phyloP scores from a whole-genome alignment of 2,113 vertebrate species.

The Scalopus aquaticus region DNA sequence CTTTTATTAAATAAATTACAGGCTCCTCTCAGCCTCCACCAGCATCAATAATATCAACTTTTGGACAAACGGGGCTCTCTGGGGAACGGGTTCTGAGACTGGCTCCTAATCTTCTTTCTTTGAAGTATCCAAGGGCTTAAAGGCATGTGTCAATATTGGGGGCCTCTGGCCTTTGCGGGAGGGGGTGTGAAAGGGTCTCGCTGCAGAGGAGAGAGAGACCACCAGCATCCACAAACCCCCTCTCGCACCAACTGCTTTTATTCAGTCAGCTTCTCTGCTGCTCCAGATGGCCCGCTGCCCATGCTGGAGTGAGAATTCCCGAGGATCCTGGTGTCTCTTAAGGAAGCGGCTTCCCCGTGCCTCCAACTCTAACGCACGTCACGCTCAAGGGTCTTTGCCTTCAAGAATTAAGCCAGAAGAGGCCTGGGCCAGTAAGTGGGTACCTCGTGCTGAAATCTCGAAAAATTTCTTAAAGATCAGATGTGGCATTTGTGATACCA shows the following conservation, averaged over 20 bases:
- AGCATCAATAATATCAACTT: slow-evolving; percentile 85
- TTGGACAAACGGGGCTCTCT: slow-evolving; percentile 83
- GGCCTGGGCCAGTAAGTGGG: not conserved
- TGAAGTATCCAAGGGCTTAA: slow-evolving; percentile 86
- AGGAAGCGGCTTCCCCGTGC: accelerated
- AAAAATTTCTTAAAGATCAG: not conserved
- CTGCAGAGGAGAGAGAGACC: slow-evolving; percentile 32
- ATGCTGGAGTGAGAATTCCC: not conserved
- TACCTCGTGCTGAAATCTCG: not conserved
- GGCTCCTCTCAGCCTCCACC: slow-evolving; percentile 70
- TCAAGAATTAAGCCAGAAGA: not conserved
- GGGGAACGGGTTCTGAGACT: slow-evolving; percentile 82
- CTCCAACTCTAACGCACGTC: not conserved
- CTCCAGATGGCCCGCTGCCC: not conserved
- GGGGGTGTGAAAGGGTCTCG: slow-evolving; percentile 50
- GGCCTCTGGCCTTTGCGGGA: slow-evolving; percentile 78
- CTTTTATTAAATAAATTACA: slow-evolving; percentile 82
- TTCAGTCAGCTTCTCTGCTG: not conserved
- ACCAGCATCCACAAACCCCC: not conserved
- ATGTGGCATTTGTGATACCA: not conserved
- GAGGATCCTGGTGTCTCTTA: accelerated
- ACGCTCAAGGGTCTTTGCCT: not conserved
- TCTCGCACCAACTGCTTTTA: not conserved
- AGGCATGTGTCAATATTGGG: slow-evolving; percentile 82
- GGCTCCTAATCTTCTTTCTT: slow-evolving; percentile 85